Evolutionary conservation across 2,113 vertebrate species (phyloP), one percentile per base, ranked within the genome.

Genomic region (Hypocryptadius cinnamomeus): DNA sequence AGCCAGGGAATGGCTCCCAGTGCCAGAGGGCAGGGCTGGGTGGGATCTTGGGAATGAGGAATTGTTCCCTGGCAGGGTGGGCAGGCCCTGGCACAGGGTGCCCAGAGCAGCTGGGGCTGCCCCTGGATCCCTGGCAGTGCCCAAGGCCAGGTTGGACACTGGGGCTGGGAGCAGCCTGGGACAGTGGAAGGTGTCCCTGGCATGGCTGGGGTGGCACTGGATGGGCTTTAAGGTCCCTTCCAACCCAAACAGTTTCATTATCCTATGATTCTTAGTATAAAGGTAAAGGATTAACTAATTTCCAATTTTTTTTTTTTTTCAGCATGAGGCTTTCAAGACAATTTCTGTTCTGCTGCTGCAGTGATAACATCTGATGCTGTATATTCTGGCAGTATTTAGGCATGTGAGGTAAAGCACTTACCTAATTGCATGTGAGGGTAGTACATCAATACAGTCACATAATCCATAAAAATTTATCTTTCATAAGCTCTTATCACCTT

Each of bases 401-500:
- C 12, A 31, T 31, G 20, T 71, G 53, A 89, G 84, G 59, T 65
- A 78, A 85, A 87, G 79, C 60, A 90, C 80, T 92, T 94, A 76
- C 31, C 45, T 61, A 95, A 92, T 63, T 77, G 57, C 12, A 61
- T 57, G 17, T 37, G 25, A 71, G 40, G 20, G 57, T 57, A 56
- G n/a, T 87, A 79, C 70, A 72, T 76, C 89, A 79, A 69, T 73
- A 54, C 22, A 81, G 81, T 45, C 84, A 66, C n/a, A 76, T 85
- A 95, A 94, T 89, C 81, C 70, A 87, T 91, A 95, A 86, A 76
- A 54, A 92, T 63, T 85, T 89, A 9, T 74, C 66, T 87, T 85
- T 92, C 80, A 81, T 84, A 87, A 81, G 33, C 27, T 89, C 5
- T 89, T 89, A 76, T 40, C 37, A 0, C 27, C 15, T 85, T 93